A percentile compares a stretch with the other conserved stretches of the same genome.
phyloP scores from a whole-genome alignment of 37 sponge, comb jelly and placozoan genomes.

The Hormiphora californensis region DNA sequence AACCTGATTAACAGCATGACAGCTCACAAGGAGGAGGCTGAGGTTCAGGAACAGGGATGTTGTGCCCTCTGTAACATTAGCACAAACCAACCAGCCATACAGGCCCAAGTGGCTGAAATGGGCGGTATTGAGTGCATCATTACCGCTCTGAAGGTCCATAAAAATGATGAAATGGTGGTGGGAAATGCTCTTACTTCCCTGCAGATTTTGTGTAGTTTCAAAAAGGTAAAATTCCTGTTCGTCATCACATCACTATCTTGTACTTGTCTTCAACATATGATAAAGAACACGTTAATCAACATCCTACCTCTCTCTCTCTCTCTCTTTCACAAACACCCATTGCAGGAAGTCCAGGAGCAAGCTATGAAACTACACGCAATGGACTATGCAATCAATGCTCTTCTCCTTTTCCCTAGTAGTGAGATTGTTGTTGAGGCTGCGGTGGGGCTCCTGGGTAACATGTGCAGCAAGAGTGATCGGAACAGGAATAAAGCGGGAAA shows the following conservation, averaged over 20 bases:
- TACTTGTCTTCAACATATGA: too few relatives aligned
- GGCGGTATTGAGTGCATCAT: conserved; percentile 19
- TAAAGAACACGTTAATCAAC: too few relatives aligned
- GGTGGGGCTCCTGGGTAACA: conserved; percentile 34
- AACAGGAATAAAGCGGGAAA: conserved; percentile 44
- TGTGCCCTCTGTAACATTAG: conserved; percentile 13
- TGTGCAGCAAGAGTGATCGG: conserved; percentile 14
- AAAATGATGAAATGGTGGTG: conserved; percentile 22
- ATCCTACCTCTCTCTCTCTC: background rate
- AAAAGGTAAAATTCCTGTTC: background rate
- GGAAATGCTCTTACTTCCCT: conserved; percentile 5
- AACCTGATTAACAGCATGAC: conserved; percentile 19
- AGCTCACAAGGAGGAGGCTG: conserved; percentile 21
- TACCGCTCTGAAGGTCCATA: conserved; percentile 16
- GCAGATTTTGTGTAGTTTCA: conserved; percentile 1
- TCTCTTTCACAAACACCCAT: background rate
- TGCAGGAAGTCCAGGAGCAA: conserved; percentile 41
- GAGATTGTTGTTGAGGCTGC: conserved; percentile 47
- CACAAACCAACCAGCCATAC: conserved; percentile 20
- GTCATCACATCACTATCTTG: too few relatives aligned
- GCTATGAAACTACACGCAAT: background rate
- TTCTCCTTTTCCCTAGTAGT: conserved; percentile 4
- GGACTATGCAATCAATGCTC: conserved; percentile 48
- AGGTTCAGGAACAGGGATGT: conserved; percentile 20
- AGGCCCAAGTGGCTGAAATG: background rate